These are phyloP conservation scores for Anser cygnoides DNA, from an alignment of 2,113 vertebrate species.

Conservation along the genomic window DNA sequence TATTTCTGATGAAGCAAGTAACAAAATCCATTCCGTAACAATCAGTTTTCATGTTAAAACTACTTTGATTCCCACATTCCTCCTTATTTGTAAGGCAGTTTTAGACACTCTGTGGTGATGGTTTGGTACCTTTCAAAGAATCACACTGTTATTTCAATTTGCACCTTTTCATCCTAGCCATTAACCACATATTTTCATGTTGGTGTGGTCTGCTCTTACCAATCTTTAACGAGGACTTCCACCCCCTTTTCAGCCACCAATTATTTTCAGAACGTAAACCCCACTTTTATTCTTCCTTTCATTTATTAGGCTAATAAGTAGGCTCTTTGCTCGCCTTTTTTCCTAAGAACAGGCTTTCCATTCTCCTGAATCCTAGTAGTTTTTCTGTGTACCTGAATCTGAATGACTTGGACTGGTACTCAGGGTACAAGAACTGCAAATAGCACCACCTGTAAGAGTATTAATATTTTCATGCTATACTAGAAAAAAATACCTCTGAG, in stretches of 20 bases:
- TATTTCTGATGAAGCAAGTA: neutral
- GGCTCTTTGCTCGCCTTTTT: neutral
- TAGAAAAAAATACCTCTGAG: neutral
- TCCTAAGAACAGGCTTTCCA: neutral
- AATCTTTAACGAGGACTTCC: neutral
- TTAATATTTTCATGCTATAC: neutral
- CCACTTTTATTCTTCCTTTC: neutral
- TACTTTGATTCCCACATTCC: neutral
- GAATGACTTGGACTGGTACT: neutral
- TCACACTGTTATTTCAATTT: neutral
- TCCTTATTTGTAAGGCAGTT: neutral
- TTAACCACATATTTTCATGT: neutral
- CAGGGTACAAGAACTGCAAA: neutral
- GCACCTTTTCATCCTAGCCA: neutral
- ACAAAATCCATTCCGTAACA: neutral
- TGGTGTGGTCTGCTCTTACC: neutral
- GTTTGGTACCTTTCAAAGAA: neutral
- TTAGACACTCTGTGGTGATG: neutral
- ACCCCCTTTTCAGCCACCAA: neutral
- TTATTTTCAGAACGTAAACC: neutral
- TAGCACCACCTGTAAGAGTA: neutral
- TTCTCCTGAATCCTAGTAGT: neutral
- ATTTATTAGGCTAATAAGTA: neutral
- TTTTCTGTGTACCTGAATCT: neutral
- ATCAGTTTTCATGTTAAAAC: neutral